A percentile compares a stretch with the other conserved stretches of the same genome.
Evolutionary conservation across 2,888 invertebrate species (phyloP).

Genomic region (Drosophila recens): DNA sequence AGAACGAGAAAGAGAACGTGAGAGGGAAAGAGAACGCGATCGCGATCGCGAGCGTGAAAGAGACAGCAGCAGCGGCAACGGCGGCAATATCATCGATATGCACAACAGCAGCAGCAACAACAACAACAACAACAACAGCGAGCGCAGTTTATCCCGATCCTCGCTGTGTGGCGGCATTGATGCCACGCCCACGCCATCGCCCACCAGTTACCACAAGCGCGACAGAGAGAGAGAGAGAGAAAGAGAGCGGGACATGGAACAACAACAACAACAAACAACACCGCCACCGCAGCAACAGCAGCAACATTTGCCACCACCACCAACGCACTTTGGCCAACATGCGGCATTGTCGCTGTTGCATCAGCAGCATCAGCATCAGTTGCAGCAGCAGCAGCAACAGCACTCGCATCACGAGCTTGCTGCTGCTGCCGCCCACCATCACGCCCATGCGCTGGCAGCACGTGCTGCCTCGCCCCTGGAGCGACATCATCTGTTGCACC

Average conservation of each 20-base stretch:
- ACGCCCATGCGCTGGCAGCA: conserved; percentile 73
- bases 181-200: conserved; percentile 67
- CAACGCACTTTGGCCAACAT: conserved; percentile 79
- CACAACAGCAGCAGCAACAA: conserved; percentile 72
- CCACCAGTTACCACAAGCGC: conserved; percentile 65
- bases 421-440: conserved; percentile 57
- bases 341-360: conserved; percentile 75
- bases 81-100: conserved; percentile 45
- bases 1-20: conserved; percentile 35
- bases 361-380: conserved; percentile 30
- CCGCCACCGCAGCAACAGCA: conserved; percentile 67
- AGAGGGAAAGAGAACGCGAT: conserved; percentile 25
- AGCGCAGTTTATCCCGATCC: conserved; percentile 65
- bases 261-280: conserved; percentile 62
- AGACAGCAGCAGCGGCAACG: conserved; percentile 36
- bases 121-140: conserved; percentile 75
- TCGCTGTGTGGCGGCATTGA: conserved; percentile 59
- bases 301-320: conserved; percentile 53
- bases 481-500: conserved; percentile 79
- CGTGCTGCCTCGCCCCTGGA: conserved; percentile 81
- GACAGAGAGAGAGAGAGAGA: conserved; percentile 54
- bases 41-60: conserved; percentile 44
- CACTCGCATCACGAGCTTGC: conserved; percentile 74
- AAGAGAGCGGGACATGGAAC: conserved; percentile 60
- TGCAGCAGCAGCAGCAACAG: conserved; percentile 76